A percentile compares a stretch with the other conserved stretches of the same genome.
Evolutionary conservation across 1,140 invertebrate species (phyloP).

Genomic region (Drosophila quadrilineata): DNA sequence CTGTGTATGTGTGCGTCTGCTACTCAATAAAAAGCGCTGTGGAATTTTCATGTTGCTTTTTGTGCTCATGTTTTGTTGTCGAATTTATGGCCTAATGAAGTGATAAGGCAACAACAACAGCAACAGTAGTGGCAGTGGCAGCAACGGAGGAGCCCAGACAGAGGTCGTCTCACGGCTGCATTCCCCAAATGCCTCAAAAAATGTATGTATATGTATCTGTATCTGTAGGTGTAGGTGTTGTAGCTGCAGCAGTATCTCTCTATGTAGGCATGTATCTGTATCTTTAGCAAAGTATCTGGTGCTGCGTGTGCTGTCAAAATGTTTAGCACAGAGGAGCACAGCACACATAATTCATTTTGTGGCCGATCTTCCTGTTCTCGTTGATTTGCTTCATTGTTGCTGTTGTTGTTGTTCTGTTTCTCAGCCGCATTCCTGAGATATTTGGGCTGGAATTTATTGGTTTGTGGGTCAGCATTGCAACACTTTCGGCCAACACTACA

Average conservation of each 20-base stretch:
- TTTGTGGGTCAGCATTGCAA: slow-evolving; percentile 65
- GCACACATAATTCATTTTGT: slow-evolving; percentile 64
- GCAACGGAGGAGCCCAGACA: too few species aligned
- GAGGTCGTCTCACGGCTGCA: slow-evolving; percentile 50
- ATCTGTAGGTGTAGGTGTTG: neutral
- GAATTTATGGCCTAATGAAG: slow-evolving; percentile 80
- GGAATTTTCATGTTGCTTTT: slow-evolving; percentile 59
- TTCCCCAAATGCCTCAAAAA: slow-evolving; percentile 63
- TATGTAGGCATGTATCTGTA: slow-evolving; percentile 45
- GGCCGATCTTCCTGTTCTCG: slow-evolving; percentile 16
- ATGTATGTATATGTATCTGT: slow-evolving; percentile 16
- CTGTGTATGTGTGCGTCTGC: slow-evolving; percentile 50
- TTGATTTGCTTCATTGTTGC: slow-evolving; percentile 22
- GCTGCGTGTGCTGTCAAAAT: slow-evolving; percentile 68
- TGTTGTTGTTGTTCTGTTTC: slow-evolving; percentile 9
- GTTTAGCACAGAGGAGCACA: slow-evolving; percentile 65
- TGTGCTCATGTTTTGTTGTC: slow-evolving; percentile 68
- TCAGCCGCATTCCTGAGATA: slow-evolving; percentile 62
- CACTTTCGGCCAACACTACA: slow-evolving; percentile 26
- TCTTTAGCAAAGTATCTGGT: slow-evolving; percentile 37
- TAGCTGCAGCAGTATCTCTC: slow-evolving; percentile 7
- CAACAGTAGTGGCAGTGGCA: too few species aligned
- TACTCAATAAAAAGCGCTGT: slow-evolving; percentile 51
- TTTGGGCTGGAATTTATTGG: slow-evolving; percentile 69
- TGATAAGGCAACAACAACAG: slow-evolving; percentile 76